A percentile compares a stretch with the other conserved stretches of the same genome.
Conservation (phyloP, 1,140 invertebrate species). For the Cydia pomonella region DNA sequence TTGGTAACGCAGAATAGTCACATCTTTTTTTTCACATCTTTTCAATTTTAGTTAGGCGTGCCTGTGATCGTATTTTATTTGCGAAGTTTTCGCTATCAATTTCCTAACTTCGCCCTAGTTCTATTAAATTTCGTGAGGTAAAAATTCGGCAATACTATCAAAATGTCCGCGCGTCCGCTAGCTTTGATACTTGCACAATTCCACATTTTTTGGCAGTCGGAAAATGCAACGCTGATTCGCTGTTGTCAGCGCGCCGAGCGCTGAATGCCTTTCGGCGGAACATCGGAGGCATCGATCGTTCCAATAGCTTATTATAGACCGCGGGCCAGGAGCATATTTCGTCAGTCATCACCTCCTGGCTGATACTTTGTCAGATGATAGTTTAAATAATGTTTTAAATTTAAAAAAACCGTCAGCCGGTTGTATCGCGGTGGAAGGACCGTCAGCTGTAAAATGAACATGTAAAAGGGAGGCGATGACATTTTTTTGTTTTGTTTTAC, state of each 20-base stretch:
- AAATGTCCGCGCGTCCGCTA: not conserved
- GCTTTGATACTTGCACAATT: not conserved
- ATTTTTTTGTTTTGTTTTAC: too few species aligned
- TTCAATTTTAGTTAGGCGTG: not conserved
- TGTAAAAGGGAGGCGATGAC: too few species aligned
- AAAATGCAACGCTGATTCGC: slow-evolving; percentile 2
- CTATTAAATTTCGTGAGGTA: not conserved
- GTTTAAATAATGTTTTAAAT: too few species aligned
- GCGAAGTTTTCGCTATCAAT: not conserved
- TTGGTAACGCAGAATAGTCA: too few species aligned
- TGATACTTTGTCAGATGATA: too few species aligned
- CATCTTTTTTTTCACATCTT: not conserved
- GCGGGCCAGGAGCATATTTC: too few species aligned
- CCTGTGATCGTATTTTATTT: not conserved
- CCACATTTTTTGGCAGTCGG: not conserved
- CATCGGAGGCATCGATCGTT: not conserved
- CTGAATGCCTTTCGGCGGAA: not conserved
- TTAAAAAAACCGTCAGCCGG: too few species aligned
- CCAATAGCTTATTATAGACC: not conserved
- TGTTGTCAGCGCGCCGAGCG: slow-evolving; percentile 6
- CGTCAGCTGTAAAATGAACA: too few species aligned
- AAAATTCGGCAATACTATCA: not conserved
- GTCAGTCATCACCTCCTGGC: too few species aligned
- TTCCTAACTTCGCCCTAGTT: not conserved
- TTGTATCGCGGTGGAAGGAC: too few species aligned